Percentiles rank a stretch among this genome's conserved stretches.
phyloP scores from a whole-genome alignment of 2,797 vertebrate species.

The Sebastes paucispinis region DNA sequence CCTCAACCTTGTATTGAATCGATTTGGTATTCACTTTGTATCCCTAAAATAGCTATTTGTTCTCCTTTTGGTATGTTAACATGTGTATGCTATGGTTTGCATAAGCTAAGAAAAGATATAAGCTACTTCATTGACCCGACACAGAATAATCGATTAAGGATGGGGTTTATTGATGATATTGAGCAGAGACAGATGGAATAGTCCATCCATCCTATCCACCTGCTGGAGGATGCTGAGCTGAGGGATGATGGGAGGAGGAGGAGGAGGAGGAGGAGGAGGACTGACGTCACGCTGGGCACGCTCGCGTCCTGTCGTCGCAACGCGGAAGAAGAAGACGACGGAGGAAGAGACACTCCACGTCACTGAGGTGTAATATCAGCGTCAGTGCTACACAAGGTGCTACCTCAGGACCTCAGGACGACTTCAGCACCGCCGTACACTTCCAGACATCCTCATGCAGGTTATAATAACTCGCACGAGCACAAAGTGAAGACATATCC shows the following conservation, averaged over 20 bases:
- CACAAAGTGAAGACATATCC: not conserved
- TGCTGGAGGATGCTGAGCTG: slow-evolving; percentile 43
- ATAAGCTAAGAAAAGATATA: too few relatives aligned
- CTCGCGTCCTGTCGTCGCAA: slow-evolving; percentile 59
- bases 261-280: slow-evolving; percentile 3
- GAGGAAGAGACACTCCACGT: slow-evolving; percentile 78
- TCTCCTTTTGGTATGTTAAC: too few relatives aligned
- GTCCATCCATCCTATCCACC: slow-evolving; percentile 31
- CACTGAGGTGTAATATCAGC: slow-evolving; percentile 78
- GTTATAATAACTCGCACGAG: not conserved
- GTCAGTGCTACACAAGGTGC: slow-evolving; percentile 66
- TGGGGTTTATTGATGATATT: not conserved
- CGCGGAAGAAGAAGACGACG: slow-evolving; percentile 77
- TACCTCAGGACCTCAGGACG: slow-evolving; percentile 35
- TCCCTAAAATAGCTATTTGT: too few relatives aligned
- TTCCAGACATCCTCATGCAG: not conserved
- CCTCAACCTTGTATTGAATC: too few relatives aligned
- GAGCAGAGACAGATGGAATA: not conserved
- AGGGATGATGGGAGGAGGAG: not conserved
- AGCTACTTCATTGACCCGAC: too few relatives aligned
- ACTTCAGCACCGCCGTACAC: not conserved
- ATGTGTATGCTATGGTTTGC: too few relatives aligned
- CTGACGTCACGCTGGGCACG: slow-evolving; percentile 61
- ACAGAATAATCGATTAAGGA: not conserved
- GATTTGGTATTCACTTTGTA: too few relatives aligned